Evolutionary conservation across 2,888 invertebrate species (phyloP).

Genomic region (Calliopum simillimum): DNA sequence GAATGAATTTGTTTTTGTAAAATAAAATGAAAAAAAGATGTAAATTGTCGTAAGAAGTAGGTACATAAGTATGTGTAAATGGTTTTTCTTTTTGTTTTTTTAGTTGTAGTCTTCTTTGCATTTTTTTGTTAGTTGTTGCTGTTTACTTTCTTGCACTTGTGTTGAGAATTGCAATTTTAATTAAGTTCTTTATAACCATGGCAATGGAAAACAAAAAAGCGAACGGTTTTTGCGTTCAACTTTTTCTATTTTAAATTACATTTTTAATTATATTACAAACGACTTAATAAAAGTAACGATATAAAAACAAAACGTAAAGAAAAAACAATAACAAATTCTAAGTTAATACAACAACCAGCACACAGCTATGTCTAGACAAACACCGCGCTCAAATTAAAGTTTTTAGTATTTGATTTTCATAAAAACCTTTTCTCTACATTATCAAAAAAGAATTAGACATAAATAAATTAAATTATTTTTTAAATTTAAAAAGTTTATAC

Average conservation of each 20-base stretch:
- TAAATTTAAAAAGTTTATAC: too few relatives aligned
- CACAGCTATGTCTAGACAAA: slow-evolving; percentile 1
- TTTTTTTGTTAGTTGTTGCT: slow-evolving; percentile 9
- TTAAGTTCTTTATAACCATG: too few relatives aligned
- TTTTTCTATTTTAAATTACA: neutral
- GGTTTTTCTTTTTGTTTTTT: slow-evolving; percentile 13
- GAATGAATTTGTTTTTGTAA: slow-evolving; percentile 5
- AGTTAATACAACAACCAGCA: slow-evolving; percentile 11
- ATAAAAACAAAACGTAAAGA: too few relatives aligned
- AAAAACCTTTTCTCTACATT: too few relatives aligned
- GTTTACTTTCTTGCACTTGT: neutral
- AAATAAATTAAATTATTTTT: too few relatives aligned
- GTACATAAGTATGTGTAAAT: neutral
- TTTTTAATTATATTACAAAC: neutral
- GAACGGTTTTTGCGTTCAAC: neutral
- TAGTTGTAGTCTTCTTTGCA: neutral
- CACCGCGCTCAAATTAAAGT: neutral
- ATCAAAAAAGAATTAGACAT: too few relatives aligned
- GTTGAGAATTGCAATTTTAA: neutral
- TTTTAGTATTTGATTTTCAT: neutral
- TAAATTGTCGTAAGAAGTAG: slow-evolving; percentile 9
- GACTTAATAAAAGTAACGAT: too few relatives aligned
- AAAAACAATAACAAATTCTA: neutral
- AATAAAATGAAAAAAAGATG: neutral
- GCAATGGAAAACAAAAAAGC: too few relatives aligned